Evolutionary conservation across 2,797 vertebrate genomes (phyloP).

Genomic region (Myiothlypis chrysogaster): DNA sequence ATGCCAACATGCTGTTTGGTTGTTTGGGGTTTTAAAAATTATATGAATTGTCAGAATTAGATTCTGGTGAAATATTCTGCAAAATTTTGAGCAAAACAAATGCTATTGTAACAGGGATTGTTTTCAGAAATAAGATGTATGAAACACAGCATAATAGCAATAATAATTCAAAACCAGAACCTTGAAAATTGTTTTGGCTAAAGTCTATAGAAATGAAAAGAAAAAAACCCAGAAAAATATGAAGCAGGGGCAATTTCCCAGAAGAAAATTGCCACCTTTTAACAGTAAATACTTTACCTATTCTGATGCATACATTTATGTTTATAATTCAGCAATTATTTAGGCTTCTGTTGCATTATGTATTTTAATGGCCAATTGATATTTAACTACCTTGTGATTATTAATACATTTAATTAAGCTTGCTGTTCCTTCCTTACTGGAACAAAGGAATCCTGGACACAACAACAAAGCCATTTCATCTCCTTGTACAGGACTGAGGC

Average conservation of each 20-base stretch:
- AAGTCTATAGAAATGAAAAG: not conserved
- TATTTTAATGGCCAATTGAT: not conserved
- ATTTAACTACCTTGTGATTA: constrained; percentile 7
- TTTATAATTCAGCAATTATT: not conserved
- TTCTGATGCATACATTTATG: not conserved
- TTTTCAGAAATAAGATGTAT: not conserved
- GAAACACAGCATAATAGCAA: not conserved
- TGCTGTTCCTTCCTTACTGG: not conserved
- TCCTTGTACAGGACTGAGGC: not conserved
- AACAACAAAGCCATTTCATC: not conserved
- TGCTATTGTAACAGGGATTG: not conserved
- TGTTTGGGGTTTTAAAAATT: fast-evolving
- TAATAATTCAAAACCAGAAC: not conserved
- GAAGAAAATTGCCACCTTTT: not conserved
- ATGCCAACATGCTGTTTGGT: not conserved
- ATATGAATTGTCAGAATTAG: not conserved
- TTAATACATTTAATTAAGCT: not conserved
- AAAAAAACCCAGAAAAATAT: not conserved
- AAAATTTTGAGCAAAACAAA: not conserved
- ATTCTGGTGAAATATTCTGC: not conserved
- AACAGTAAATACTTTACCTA: not conserved
- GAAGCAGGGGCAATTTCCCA: not conserved
- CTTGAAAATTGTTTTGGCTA: not conserved
- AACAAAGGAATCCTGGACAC: not conserved
- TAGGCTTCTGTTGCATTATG: not conserved